Conservation (phyloP, 2,888 invertebrate genomes). For the Mythimna loreyi region DNA sequence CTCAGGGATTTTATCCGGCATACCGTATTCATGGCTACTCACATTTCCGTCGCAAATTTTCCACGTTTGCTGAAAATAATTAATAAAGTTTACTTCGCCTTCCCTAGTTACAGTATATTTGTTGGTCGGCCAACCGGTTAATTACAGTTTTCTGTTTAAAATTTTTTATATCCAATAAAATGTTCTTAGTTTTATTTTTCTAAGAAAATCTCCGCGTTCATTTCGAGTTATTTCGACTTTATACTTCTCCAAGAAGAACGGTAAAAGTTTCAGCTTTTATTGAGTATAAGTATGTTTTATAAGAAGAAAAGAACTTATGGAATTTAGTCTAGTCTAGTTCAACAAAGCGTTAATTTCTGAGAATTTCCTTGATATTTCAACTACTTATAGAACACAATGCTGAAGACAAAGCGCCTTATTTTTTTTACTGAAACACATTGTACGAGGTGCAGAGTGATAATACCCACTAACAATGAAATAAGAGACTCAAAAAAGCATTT, state of each 20-base stretch:
- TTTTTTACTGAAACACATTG: conserved; percentile 48
- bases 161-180: conserved; percentile 55
- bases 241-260: conserved; percentile 23
- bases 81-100: conserved; percentile 66
- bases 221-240: conserved; percentile 42
- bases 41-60: conserved; percentile 63
- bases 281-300: conserved; percentile 10
- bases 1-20: conserved; percentile 49
- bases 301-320: conserved; percentile 17
- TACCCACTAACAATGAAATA: conserved; percentile 69
- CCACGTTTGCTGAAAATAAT: conserved; percentile 68
- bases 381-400: conserved; percentile 30
- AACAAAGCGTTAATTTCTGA: conserved; percentile 15
- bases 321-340: conserved; percentile 24
- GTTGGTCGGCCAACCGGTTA: conserved; percentile 62
- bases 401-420: conserved; percentile 22
- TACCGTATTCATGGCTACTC: conserved; percentile 55
- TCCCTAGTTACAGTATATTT: conserved; percentile 67
- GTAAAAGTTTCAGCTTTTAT: conserved; percentile 33
- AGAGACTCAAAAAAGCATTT: conserved; percentile 70
- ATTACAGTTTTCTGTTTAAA: conserved; percentile 65
- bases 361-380: conserved; percentile 2
- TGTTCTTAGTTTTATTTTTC: conserved; percentile 50
- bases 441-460: conserved; percentile 53
- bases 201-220: conserved; percentile 28